Percentiles rank a stretch among this genome's conserved stretches.
Evolutionary conservation across 2,797 vertebrate genomes (phyloP).

Genomic region (Anniella stebbinsi): DNA sequence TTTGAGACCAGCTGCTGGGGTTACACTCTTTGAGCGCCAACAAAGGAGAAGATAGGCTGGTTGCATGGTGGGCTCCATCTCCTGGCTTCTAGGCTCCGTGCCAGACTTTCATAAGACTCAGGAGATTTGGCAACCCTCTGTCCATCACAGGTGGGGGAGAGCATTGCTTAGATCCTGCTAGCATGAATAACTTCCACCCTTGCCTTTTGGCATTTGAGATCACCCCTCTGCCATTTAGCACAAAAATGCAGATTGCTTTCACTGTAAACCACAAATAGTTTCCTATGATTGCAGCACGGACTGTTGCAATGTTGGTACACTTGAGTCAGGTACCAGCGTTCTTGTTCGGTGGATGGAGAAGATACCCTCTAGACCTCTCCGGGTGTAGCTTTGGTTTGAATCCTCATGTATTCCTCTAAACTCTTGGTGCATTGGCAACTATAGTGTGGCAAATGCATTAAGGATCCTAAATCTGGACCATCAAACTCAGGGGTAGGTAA

Average conservation of each 20-base stretch:
- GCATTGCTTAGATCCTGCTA: background rate
- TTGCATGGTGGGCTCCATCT: too few relatives aligned
- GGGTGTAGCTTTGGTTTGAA: background rate
- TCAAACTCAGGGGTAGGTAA: background rate
- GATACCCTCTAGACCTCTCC: constrained; percentile 8
- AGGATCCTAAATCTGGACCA: background rate
- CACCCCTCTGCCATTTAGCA: background rate
- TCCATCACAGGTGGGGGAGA: background rate
- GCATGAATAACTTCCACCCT: constrained; percentile 8
- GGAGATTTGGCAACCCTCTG: background rate
- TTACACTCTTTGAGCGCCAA: background rate
- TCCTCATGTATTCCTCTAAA: background rate
- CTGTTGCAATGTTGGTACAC: background rate
- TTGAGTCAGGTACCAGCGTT: background rate
- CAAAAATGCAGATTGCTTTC: background rate
- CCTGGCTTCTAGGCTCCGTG: background rate
- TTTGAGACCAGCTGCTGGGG: background rate
- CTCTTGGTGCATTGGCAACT: background rate
- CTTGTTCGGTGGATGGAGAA: background rate
- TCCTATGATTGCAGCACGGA: background rate
- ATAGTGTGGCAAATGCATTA: background rate
- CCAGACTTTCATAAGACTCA: background rate
- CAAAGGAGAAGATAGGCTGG: background rate
- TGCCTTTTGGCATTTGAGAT: background rate
- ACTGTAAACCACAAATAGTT: constrained; percentile 2